Conservation (phyloP, 2,113 vertebrate species). For the Bothrops jararaca region DNA sequence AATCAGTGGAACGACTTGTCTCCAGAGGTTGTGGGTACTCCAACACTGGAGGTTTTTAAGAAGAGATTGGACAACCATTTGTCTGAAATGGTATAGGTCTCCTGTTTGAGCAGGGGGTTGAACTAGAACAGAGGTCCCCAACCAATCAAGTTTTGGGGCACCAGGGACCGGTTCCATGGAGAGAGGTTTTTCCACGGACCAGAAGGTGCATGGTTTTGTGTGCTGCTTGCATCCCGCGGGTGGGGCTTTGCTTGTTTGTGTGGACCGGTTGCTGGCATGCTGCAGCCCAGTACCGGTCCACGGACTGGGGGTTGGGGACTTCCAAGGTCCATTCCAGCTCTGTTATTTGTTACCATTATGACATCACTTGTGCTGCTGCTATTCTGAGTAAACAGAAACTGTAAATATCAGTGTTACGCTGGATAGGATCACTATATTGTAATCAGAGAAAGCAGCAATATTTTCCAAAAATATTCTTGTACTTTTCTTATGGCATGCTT, state of each 20-base stretch:
- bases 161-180: no score
- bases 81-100: neutral
- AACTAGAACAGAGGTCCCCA: no score
- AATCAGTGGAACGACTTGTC: neutral
- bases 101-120: neutral
- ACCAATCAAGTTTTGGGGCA: no score
- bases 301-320: no score
- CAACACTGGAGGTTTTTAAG: neutral
- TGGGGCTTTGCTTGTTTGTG: no score
- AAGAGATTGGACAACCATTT: neutral
- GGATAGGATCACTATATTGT: neutral
- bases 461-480: neutral
- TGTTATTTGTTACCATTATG: neutral
- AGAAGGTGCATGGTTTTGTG: no score
- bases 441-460: neutral
- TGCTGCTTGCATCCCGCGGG: no score
- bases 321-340: neutral
- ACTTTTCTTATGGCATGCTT: neutral
- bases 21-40: neutral
- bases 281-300: no score
- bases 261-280: no score
- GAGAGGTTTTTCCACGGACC: no score
- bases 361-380: neutral
- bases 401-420: neutral
- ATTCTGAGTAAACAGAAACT: neutral